phyloP scores from a whole-genome alignment of 2,113 vertebrate species.

The Oryzias celebensis region DNA sequence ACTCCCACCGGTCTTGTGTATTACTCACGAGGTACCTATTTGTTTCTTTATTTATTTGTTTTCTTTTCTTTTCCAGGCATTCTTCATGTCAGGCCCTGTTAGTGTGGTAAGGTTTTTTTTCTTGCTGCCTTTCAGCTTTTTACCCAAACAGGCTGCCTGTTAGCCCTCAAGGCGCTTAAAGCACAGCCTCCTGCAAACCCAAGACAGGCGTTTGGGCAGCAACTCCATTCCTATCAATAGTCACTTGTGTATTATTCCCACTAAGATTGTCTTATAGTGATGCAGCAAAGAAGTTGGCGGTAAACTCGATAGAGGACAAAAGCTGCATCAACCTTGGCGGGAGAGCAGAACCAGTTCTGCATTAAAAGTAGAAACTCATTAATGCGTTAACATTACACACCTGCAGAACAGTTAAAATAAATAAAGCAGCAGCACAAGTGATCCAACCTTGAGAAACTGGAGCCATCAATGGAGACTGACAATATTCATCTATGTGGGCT shows the following conservation, averaged over 20 bases:
- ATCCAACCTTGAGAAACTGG: slow-evolving; percentile 55
- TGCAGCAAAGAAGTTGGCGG: slow-evolving; percentile 50
- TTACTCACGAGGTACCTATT: slow-evolving; percentile 54
- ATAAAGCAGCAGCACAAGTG: slow-evolving; percentile 27
- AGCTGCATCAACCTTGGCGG: slow-evolving; percentile 48
- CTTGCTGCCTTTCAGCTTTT: slow-evolving; percentile 17
- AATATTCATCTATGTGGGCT: slow-evolving; percentile 35
- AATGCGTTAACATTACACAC: slow-evolving; percentile 50
- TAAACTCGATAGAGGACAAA: slow-evolving; percentile 50
- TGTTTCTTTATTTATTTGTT: slow-evolving; percentile 52
- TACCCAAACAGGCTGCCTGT: slow-evolving; percentile 42
- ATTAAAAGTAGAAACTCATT: slow-evolving; percentile 52
- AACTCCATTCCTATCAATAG: slow-evolving; percentile 65
- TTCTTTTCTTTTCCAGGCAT: slow-evolving; percentile 54
- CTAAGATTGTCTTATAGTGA: slow-evolving; percentile 64
- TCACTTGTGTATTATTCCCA: slow-evolving; percentile 70
- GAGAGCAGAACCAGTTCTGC: slow-evolving; percentile 18
- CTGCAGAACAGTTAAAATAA: slow-evolving; percentile 32
- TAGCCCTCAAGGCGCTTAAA: slow-evolving; percentile 36
- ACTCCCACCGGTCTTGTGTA: slow-evolving; percentile 43
- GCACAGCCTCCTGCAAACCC: slow-evolving; percentile 35
- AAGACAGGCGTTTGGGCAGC: slow-evolving; percentile 65
- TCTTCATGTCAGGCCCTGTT: slow-evolving; percentile 25
- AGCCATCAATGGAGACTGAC: slow-evolving; percentile 32
- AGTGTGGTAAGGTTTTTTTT: slow-evolving; percentile 33